Evolutionary conservation across 1,140 invertebrate species (phyloP), one percentile per base, ranked within the genome.

Genomic region (Stenopsyche tienmushanensis): DNA sequence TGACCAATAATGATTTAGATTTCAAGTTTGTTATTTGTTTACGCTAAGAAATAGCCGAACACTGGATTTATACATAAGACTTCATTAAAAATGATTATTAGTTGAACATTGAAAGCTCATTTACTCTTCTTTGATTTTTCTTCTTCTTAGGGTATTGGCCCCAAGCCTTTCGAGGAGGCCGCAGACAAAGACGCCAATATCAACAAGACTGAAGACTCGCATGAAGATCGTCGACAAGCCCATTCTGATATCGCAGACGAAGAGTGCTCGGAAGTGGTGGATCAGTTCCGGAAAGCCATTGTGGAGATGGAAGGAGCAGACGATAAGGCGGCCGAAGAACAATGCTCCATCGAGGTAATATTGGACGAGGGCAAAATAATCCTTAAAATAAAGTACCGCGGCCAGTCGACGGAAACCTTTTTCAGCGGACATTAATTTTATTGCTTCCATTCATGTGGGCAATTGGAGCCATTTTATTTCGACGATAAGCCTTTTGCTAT

Each of bases 261-360:
- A 47, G 17, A 47, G 44, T 47, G 44, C 42, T 47, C 15, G 23
- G 15, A 57, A 21, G 57, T 1, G 8, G 57, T 25, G 7, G 20
- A 47, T 60, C 29, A 17, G 2, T 2, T 25, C 9, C 10, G n/a
- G 10, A 45, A 41, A 58, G 41, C 25, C 34, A 13, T 34, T 10
- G 39, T 3, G 42, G 15, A 26, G 24, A 47, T 26, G 57, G 41
- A 47, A 8, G 21, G 10, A 15, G 25, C 1, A 7, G 57, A 60
- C 15, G 54, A 57, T 41, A 57, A 57, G 34, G 41, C 54, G n/a
- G 25, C 20, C 21, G 57, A 60, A 2, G 57, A 60, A 60, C 42
- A 47, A 47, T 60, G 57, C 57, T 60, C 57, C 42, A 60, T 60
- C 44, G 57, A 60, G 57, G 57, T 60, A 60, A 44, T 59, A 54